Conservation (phyloP, 2,888 invertebrate genomes). For the Epinotia nisella region DNA sequence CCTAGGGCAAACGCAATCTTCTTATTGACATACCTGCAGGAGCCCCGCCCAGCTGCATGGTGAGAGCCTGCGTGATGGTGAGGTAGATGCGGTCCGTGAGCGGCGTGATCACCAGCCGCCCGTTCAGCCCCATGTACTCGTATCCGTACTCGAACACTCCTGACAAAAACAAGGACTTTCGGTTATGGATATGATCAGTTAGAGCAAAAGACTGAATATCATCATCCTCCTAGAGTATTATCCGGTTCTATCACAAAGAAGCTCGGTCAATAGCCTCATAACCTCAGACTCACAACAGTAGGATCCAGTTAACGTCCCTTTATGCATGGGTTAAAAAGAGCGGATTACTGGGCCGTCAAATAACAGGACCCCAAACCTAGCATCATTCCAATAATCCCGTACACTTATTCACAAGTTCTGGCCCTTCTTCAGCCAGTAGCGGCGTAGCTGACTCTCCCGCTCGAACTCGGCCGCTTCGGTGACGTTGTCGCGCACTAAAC, state of each 20-base stretch:
- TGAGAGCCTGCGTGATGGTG: conserved; percentile 96
- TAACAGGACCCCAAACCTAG: too few species aligned
- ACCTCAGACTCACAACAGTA: too few species aligned
- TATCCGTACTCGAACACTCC: conserved; percentile 96
- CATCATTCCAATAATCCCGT: too few species aligned
- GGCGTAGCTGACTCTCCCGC: conserved; percentile 97
- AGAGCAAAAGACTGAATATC: too few species aligned
- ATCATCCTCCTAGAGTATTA: too few species aligned
- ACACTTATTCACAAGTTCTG: conserved; percentile 94
- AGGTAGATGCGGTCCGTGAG: conserved; percentile 96
- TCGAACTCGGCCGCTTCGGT: conserved; percentile 92
- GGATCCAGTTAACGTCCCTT: too few species aligned
- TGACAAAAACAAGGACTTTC: conserved; percentile 46
- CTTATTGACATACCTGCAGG: conserved; percentile 87
- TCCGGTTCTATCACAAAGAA: too few species aligned
- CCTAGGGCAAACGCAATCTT: too few species aligned
- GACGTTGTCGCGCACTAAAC: conserved; percentile 91
- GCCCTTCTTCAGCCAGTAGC: conserved; percentile 93
- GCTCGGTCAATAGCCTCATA: too few species aligned
- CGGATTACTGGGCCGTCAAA: too few species aligned
- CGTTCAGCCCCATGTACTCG: conserved; percentile 97
- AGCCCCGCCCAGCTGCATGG: conserved; percentile 96
- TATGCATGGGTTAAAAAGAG: too few species aligned
- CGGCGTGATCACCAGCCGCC: conserved; percentile 95
- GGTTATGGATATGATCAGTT: too few species aligned